Evolutionary conservation across 1,140 invertebrate species (phyloP).

Genomic region (Physella acuta): DNA sequence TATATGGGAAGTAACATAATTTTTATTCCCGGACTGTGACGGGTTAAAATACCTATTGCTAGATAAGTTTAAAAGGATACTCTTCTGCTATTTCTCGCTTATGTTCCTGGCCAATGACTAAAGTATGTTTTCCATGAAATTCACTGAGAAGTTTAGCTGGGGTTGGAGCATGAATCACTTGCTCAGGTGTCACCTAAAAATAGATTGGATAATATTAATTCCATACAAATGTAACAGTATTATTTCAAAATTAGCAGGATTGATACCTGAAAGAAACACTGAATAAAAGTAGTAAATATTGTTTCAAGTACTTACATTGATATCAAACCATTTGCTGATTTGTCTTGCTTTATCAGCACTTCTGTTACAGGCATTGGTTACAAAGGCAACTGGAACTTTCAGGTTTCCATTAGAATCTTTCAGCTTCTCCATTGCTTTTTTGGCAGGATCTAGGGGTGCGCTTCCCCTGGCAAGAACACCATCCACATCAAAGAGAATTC

Average conservation of each 20-base stretch:
- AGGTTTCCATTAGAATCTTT: conserved; percentile 66
- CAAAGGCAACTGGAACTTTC: conserved; percentile 71
- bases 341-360: conserved; percentile 68
- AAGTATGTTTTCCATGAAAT: conserved; percentile 54
- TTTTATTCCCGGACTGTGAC: too few relatives aligned
- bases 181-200: conserved; percentile 48
- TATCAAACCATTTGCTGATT: conserved; percentile 68
- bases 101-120: conserved; percentile 58
- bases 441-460: conserved; percentile 68
- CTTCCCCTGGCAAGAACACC: conserved; percentile 72
- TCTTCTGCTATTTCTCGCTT: conserved; percentile 68
- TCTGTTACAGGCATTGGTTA: conserved; percentile 72
- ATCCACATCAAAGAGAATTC: conserved; percentile 74
- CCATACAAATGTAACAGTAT: neutral
- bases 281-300: too few relatives aligned
- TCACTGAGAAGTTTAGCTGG: conserved; percentile 53
- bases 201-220: neutral
- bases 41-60: too few relatives aligned
- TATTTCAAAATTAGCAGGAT: neutral
- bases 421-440: conserved; percentile 65
- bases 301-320: conserved; percentile 65
- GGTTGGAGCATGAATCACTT: conserved; percentile 58
- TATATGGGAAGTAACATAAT: too few relatives aligned
- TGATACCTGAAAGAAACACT: too few relatives aligned
- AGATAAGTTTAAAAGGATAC: conserved; percentile 53